Evolutionary conservation across 2,888 invertebrate genomes (phyloP).

Genomic region (Conomelus anceps): DNA sequence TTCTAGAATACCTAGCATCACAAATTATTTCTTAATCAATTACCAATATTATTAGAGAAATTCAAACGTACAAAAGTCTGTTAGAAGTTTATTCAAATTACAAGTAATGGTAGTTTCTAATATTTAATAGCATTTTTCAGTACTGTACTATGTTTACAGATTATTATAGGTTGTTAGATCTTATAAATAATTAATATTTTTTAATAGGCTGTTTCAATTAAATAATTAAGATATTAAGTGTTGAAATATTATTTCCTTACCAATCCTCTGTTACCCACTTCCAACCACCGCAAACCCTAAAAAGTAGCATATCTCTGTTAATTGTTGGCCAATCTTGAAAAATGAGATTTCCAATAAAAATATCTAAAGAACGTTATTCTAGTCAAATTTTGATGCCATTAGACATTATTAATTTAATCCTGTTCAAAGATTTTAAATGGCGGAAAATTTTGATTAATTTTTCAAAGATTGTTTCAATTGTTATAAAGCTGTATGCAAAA

Average conservation of each 20-base stretch:
- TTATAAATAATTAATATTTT: background rate
- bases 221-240: background rate
- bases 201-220: background rate
- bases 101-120: background rate
- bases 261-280: background rate
- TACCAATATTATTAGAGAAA: background rate
- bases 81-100: background rate
- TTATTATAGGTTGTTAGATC: background rate
- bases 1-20: background rate
- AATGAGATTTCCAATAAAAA: no score
- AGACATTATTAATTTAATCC: no score
- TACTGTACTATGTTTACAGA: background rate
- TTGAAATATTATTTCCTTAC: background rate
- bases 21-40: background rate
- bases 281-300: no score
- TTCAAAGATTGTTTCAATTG: no score
- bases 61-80: background rate
- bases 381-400: no score
- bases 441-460: no score
- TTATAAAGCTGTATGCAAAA: no score
- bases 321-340: no score
- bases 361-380: no score
- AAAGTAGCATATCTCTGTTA: no score
- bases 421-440: no score
- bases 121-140: background rate